phyloP scores from a whole-genome alignment of 2,888 invertebrate genomes.

The Volucella inanis region DNA sequence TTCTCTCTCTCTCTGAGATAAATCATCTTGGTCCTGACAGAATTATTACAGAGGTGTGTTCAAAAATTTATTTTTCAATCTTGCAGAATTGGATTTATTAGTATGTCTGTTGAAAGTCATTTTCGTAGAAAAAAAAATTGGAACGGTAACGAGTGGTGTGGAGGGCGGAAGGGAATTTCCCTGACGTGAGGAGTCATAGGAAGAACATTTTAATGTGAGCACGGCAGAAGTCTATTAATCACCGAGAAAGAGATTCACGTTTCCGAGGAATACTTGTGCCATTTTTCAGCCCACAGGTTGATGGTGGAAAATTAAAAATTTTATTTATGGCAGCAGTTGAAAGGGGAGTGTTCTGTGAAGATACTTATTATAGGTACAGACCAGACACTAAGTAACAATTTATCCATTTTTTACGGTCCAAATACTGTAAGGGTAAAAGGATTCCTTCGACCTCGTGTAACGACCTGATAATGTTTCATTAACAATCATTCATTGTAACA shows the following conservation, averaged over 20 bases:
- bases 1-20: constrained; percentile 24
- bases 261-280: background rate
- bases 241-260: constrained; percentile 1
- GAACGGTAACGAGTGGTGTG: background rate
- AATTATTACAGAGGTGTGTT: constrained; percentile 41
- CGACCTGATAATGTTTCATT: no score
- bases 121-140: background rate
- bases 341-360: no score
- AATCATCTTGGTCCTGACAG: constrained; percentile 49
- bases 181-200: background rate
- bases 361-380: no score
- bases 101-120: constrained; percentile 17
- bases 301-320: constrained; percentile 12
- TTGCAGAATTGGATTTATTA: constrained; percentile 18
- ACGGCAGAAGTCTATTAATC: constrained; percentile 48
- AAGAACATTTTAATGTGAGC: constrained; percentile 11
- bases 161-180: constrained; percentile 19
- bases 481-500: no score
- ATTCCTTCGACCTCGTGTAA: no score
- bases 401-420: no score
- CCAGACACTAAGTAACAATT: no score
- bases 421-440: no score
- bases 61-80: constrained; percentile 45
- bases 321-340: background rate
- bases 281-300: background rate